Base-by-base conservation (phyloP, 2,113 vertebrate genomes). In the Ginglymostoma cirratum region DNA sequence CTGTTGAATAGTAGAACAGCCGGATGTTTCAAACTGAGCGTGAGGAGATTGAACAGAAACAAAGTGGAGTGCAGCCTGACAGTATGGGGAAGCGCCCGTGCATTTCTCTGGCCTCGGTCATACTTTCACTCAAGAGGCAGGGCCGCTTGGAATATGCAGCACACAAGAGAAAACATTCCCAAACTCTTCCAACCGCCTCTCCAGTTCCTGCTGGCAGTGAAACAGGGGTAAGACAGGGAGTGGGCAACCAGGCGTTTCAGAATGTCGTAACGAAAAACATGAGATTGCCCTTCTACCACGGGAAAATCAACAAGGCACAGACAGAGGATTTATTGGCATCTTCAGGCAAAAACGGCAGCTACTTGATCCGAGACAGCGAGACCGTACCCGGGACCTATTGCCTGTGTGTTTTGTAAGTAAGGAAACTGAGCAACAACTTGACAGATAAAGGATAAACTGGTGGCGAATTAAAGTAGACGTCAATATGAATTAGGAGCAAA, bases 321-420 rank as follows among this genome's bases (percentile, higher is more conserved):
- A 97, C 97, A 0, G 97, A 98, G 96, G 96, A 95, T 45, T 96
- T 98, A 70, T 96, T 98, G 96, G 97, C 96, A 87, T 97, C 95
- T 94, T 97, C 97, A 94, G 97, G 98, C 55, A 96, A 69, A 0
- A 97, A 98, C 0, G 98, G 97, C 65, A 98, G 97, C 96, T 98
- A 97, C 96, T 96, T 98, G 87, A 96, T 97, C 45, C 97, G 98
- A 52, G 97, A 98, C 97, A 98, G 98, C 55, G 96, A 97, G 93
- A 98, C 97, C 0, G 96, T 97, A 76, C 96, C 8, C 0, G 97
- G 97, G 23, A 97, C 96, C 61, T 97, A 96, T 94, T 98, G 98
- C 52, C 96, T 98, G n/a, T 98, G 98, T 72, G 97, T 98, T 95
- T 97, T 97, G 98, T 98, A 96, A 96, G 97, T 96, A 89, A 19